Conservation (phyloP, 2,797 vertebrate genomes). For the Petrocephalus schoutedeni region DNA sequence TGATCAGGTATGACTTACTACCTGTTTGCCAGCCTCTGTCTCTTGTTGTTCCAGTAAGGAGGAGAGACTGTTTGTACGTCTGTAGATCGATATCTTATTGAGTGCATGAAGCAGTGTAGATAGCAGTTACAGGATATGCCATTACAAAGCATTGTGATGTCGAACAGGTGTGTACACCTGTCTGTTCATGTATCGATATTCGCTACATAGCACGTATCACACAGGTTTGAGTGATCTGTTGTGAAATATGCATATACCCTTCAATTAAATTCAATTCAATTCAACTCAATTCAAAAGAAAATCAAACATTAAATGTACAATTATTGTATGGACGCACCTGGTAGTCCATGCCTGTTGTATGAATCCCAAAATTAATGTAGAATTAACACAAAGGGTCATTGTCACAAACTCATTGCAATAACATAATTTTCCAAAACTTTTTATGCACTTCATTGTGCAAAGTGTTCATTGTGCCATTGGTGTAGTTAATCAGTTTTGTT, state of each 20-base stretch:
- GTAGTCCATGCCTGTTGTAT: not conserved
- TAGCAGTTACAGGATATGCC: not conserved
- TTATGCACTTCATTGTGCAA: too few relatives aligned
- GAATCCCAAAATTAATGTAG: not conserved
- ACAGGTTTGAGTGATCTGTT: conserved; percentile 25
- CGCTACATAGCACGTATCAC: not conserved
- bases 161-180: not conserved
- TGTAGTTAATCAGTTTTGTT: too few relatives aligned
- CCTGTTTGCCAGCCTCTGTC: not conserved
- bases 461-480: too few relatives aligned
- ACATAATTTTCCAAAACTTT: too few relatives aligned
- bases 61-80: not conserved
- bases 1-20: conserved; percentile 67
- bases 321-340: not conserved
- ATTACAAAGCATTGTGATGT: not conserved
- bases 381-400: not conserved
- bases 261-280: too few relatives aligned
- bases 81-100: not conserved
- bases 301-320: not conserved
- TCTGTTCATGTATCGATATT: not conserved
- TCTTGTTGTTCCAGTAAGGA: not conserved
- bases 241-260: not conserved
- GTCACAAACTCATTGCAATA: too few relatives aligned
- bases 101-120: not conserved
- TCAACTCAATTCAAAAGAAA: not conserved